Percentiles rank a stretch among this genome's conserved stretches.
Evolutionary conservation across 2,797 vertebrate species (phyloP).

Genomic region (Lacerta bilineata): DNA sequence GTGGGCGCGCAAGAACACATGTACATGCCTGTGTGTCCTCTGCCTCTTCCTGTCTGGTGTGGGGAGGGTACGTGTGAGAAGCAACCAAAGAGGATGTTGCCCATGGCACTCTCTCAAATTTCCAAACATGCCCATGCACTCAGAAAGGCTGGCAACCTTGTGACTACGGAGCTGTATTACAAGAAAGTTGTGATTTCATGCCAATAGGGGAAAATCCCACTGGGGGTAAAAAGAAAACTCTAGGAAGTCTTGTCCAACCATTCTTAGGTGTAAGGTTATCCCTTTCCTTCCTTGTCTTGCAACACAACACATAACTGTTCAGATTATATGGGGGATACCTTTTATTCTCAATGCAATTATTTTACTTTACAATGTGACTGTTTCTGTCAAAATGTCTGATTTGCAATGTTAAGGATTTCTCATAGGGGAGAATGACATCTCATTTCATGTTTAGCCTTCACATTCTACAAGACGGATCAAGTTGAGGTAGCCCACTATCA

Average conservation of each 20-base stretch:
- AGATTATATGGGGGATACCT: neutral
- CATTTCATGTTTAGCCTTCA: slow-evolving; percentile 11
- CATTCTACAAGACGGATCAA: slow-evolving; percentile 38
- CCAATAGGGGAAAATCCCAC: neutral
- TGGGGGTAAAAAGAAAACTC: too few species aligned
- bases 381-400: neutral
- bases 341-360: neutral
- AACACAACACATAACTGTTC: neutral
- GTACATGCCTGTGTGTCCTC: too few species aligned
- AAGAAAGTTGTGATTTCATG: neutral
- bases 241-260: neutral
- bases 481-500: slow-evolving; percentile 4
- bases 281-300: neutral
- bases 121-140: too few species aligned
- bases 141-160: too few species aligned
- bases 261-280: neutral
- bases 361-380: neutral
- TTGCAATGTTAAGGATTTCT: slow-evolving; percentile 11
- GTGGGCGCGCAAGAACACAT: too few species aligned
- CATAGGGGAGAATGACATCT: neutral
- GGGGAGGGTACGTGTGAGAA: too few species aligned
- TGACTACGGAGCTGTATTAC: too few species aligned
- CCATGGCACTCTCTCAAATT: too few species aligned
- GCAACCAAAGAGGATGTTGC: too few species aligned
- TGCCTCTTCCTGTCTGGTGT: too few species aligned